Evolutionary conservation across 2,113 vertebrate species (phyloP).

Genomic region (Scalopus aquaticus): DNA sequence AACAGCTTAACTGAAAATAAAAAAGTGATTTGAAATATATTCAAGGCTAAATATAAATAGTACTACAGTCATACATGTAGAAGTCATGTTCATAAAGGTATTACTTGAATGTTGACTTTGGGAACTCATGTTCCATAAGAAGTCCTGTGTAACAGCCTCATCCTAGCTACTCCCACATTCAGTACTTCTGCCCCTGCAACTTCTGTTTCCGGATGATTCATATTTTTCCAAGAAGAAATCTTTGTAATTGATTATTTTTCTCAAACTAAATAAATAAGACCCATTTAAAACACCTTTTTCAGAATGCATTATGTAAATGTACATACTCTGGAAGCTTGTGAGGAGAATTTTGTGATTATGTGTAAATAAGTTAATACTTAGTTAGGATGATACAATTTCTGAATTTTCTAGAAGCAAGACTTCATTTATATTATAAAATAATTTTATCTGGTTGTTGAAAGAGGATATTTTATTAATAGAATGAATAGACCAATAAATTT

Average conservation of each 20-base stretch:
- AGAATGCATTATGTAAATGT: background rate
- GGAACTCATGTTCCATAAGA: background rate
- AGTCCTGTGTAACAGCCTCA: background rate
- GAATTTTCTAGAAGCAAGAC: background rate
- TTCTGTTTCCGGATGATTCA: background rate
- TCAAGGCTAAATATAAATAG: background rate
- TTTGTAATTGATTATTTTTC: background rate
- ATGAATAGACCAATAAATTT: background rate
- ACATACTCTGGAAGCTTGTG: background rate
- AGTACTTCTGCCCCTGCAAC: background rate
- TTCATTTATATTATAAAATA: background rate
- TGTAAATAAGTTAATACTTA: conserved; percentile 38
- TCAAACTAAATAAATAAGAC: conserved; percentile 19
- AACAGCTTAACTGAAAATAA: background rate
- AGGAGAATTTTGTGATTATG: background rate
- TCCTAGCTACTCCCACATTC: background rate
- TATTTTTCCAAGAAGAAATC: background rate
- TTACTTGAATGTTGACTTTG: background rate
- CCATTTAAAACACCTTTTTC: background rate
- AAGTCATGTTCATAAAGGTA: background rate
- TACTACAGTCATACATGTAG: background rate
- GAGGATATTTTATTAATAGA: conserved; percentile 20
- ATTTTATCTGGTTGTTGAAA: background rate
- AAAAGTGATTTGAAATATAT: background rate
- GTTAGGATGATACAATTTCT: background rate